A percentile compares a stretch with the other conserved stretches of the same genome.
These are phyloP conservation scores for Scophthalmus maximus DNA, from an alignment of 2,113 vertebrate species.

Conservation along the genomic window DNA sequence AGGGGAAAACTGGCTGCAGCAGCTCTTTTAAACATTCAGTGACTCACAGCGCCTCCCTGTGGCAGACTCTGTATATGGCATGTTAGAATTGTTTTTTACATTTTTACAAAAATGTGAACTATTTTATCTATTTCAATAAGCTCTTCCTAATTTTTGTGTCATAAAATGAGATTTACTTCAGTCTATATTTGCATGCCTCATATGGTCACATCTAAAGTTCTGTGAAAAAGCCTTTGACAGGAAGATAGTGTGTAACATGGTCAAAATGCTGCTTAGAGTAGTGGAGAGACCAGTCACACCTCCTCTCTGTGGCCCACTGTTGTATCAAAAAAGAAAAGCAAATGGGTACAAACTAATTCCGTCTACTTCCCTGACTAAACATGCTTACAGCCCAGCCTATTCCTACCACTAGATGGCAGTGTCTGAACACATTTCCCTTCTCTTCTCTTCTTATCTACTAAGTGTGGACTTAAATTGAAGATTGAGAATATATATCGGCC, in stretches of 20 bases:
- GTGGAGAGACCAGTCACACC: slow-evolving; percentile 45
- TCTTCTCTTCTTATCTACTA: not conserved
- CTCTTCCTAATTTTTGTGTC: not conserved
- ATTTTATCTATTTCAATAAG: not conserved
- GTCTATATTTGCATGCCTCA: slow-evolving; percentile 7
- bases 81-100: not conserved
- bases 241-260: not conserved
- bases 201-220: not conserved
- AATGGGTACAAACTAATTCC: not conserved
- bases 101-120: too few species aligned
- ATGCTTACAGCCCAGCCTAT: not conserved
- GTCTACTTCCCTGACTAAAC: not conserved
- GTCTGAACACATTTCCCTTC: slow-evolving; percentile 25
- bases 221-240: slow-evolving; percentile 62
- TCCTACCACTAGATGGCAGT: slow-evolving; percentile 51
- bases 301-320: slow-evolving; percentile 41
- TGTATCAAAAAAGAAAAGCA: not conserved
- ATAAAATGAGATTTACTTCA: not conserved
- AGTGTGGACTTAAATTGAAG: not conserved
- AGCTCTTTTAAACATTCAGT: slow-evolving; percentile 1
- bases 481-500: not conserved
- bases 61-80: slow-evolving; percentile 18
- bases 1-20: slow-evolving; percentile 18
- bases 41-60: slow-evolving; percentile 47
- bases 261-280: not conserved